Conservation (phyloP, 2,888 invertebrate species). For the Syrista parreyssii region DNA sequence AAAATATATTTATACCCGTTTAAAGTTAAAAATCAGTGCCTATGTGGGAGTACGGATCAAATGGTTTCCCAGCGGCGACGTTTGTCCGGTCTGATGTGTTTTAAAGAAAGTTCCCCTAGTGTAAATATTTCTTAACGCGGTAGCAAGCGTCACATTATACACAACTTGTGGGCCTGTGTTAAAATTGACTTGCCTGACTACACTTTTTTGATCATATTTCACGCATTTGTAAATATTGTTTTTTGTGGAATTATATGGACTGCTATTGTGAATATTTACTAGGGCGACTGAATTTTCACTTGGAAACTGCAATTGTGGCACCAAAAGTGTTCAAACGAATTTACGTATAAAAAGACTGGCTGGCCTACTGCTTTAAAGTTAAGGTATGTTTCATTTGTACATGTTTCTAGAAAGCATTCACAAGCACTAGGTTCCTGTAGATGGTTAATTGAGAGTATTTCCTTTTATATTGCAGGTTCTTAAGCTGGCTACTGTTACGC, state of each 20-base stretch:
- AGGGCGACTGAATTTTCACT: neutral
- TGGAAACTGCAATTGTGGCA: neutral
- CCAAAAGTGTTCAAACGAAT: neutral
- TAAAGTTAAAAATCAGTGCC: neutral
- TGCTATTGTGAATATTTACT: neutral
- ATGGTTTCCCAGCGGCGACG: neutral
- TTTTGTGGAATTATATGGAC: neutral
- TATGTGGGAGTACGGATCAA: neutral
- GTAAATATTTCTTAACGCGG: slow-evolving; percentile 14
- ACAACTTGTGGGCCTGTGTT: slow-evolving; percentile 1
- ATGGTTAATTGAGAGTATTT: neutral
- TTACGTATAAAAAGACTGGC: neutral
- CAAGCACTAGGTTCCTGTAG: neutral
- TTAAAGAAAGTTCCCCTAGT: slow-evolving; percentile 2
- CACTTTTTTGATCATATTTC: neutral
- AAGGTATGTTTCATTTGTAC: neutral
- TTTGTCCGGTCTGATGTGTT: neutral
- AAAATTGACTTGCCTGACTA: neutral
- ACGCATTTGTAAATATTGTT: neutral
- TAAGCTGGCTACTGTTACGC: slow-evolving; percentile 21
- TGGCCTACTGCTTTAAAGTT: neutral
- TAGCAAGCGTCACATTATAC: slow-evolving; percentile 23
- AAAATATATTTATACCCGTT: slow-evolving; percentile 12
- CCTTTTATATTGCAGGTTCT: slow-evolving; percentile 6
- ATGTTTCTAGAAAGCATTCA: neutral